Evolutionary conservation across 1,140 invertebrate species (phyloP), one percentile per base, ranked within the genome.

Genomic region (Drosophila subpulchrella): DNA sequence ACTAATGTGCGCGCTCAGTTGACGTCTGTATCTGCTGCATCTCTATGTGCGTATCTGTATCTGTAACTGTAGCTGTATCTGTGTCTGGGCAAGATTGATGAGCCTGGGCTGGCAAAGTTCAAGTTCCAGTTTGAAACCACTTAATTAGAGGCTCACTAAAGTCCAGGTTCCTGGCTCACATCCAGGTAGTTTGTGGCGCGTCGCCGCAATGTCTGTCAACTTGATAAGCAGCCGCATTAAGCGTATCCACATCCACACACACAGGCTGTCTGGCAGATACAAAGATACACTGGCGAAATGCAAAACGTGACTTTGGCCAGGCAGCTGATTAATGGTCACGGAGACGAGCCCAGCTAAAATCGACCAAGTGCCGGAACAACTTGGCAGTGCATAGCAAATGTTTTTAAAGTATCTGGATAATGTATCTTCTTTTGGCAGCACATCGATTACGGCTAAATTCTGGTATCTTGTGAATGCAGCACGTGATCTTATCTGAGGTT

Each of bases 221-320:
- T 85, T 85, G 81, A 85, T 85, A 85, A 85, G 81, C 81, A 78
- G 63, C 56, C 53, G 30, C 81, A 81, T 85, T 85, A 85, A 85
- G 55, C 34, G 44, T 59, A 48, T 58, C 42, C 46, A 55, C 61
- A 59, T 13, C 15, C 8, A 54, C 24, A 59, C 51, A 55, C 50
- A 67, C 46, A 59, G 34, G 38, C 57, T 41, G 6, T 6, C 55
- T n/a, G 17, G 7, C 59, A 62, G 59, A 74, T 78, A 63, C 54
- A 41, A 24, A 51, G 62, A 73, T 56, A 44, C 48, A 34, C 48
- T 32, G 34, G 34, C 60, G 44, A 79, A 73, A 79, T 88, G 75
- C 72, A 83, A 86, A 86, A 86, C 83, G 83, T 88, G 83, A 86
- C 83, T 83, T 62, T 68, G 79, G 53, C 75, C 34, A 65, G 60